phyloP scores from a whole-genome alignment of 2,113 vertebrate species.

The Macquaria australasica region DNA sequence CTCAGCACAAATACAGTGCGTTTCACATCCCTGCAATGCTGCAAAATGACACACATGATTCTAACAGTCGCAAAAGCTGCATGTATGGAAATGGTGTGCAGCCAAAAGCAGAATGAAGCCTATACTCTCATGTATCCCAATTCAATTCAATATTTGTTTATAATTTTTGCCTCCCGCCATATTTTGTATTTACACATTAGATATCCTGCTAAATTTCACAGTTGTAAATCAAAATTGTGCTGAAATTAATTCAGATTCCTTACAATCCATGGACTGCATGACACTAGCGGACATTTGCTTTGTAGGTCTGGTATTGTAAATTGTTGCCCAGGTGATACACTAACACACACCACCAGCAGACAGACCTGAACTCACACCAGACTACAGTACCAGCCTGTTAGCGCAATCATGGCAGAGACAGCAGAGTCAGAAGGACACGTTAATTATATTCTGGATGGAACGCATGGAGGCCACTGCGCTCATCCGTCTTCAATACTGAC shows the following conservation, averaged over 20 bases:
- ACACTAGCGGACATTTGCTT: neutral
- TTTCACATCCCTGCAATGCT: slow-evolving; percentile 30
- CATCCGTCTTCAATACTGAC: slow-evolving; percentile 63
- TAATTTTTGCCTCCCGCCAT: neutral
- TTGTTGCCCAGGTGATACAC: neutral
- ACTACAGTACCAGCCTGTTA: slow-evolving; percentile 17
- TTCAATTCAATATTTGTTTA: neutral
- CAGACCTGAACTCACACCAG: neutral
- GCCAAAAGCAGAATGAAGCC: neutral
- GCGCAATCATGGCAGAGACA: slow-evolving; percentile 2
- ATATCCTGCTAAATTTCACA: neutral
- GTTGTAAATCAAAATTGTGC: neutral
- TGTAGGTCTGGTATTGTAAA: neutral
- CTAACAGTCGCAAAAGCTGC: slow-evolving; percentile 12
- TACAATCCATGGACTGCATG: neutral
- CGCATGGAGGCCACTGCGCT: slow-evolving; percentile 16
- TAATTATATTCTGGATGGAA: slow-evolving; percentile 58
- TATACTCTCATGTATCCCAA: neutral
- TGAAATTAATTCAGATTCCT: too few relatives aligned
- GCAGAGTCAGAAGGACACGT: slow-evolving; percentile 13
- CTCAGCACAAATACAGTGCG: neutral
- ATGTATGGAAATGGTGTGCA: slow-evolving; percentile 6
- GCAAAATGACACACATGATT: slow-evolving; percentile 32
- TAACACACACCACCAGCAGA: neutral
- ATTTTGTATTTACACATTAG: too few relatives aligned